phyloP scores from a whole-genome alignment of 2,797 vertebrate species.

The Garrulus glandarius region DNA sequence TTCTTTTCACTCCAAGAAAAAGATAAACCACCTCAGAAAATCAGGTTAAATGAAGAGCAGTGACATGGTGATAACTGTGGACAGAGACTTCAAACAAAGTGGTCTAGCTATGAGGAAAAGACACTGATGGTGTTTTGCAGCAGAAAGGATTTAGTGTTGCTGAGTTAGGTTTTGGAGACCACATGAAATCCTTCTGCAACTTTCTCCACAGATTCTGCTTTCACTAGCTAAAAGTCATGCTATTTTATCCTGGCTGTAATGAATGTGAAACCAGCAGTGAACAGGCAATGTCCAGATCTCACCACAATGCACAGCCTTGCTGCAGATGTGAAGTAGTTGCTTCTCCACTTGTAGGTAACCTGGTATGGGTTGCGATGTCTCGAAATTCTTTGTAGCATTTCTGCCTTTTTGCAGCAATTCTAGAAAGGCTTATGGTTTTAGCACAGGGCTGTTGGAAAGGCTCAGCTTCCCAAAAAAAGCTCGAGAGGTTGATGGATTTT shows the following conservation, averaged over 20 bases:
- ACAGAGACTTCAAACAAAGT: neutral
- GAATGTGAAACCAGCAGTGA: neutral
- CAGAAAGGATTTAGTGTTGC: neutral
- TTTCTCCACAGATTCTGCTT: neutral
- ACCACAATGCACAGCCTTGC: neutral
- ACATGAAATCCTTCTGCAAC: neutral
- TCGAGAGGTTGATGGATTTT: neutral
- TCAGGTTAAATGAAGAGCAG: neutral
- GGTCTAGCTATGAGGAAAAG: neutral
- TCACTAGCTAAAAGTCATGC: neutral
- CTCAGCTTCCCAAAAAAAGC: neutral
- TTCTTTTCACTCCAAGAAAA: neutral
- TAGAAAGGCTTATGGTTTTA: neutral
- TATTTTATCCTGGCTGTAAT: neutral
- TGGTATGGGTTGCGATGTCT: fast-evolving
- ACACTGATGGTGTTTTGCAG: neutral
- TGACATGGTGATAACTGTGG: neutral
- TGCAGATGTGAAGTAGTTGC: neutral
- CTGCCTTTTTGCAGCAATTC: neutral
- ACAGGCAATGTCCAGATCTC: neutral
- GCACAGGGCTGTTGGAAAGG: neutral
- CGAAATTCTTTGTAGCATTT: neutral
- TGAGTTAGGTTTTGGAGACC: neutral
- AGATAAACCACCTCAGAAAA: neutral
- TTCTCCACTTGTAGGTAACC: neutral